Conservation (phyloP, 2,113 vertebrate genomes). For the Aspiorhynchus laticeps region DNA sequence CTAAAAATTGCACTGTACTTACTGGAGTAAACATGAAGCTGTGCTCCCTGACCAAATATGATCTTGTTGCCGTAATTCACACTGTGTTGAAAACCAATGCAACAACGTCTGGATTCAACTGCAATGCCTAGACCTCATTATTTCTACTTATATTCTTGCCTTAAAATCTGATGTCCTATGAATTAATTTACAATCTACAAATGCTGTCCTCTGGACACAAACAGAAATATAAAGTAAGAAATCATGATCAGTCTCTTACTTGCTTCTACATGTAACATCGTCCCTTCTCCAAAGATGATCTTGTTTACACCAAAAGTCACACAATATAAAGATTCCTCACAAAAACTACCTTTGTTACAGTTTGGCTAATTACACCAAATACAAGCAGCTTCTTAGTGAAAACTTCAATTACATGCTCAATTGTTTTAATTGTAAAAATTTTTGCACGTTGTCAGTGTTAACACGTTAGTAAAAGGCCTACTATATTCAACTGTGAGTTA, state of each 20-base stretch:
- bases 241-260: conserved; percentile 38
- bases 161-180: not conserved
- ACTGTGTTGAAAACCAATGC: conserved; percentile 2
- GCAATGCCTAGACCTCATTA: not conserved
- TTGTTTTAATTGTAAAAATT: not conserved
- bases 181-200: not conserved
- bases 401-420: not conserved
- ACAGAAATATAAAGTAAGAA: not conserved
- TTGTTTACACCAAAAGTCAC: conserved; percentile 44
- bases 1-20: conserved; percentile 4
- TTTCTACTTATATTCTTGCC: no score
- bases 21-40: conserved; percentile 41
- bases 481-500: not conserved
- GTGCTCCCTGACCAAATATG: conserved; percentile 47
- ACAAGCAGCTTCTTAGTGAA: not conserved
- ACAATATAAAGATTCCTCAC: conserved; percentile 28
- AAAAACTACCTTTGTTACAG: conserved; percentile 21
- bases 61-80: conserved; percentile 39
- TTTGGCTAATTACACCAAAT: not conserved
- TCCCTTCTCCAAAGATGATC: conserved; percentile 54
- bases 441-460: not conserved
- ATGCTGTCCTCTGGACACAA: not conserved
- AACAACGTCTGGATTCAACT: not conserved
- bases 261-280: conserved; percentile 40
- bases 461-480: not conserved